Base-by-base conservation (phyloP, 2,113 vertebrate species). In the Gymnogyps californianus region DNA sequence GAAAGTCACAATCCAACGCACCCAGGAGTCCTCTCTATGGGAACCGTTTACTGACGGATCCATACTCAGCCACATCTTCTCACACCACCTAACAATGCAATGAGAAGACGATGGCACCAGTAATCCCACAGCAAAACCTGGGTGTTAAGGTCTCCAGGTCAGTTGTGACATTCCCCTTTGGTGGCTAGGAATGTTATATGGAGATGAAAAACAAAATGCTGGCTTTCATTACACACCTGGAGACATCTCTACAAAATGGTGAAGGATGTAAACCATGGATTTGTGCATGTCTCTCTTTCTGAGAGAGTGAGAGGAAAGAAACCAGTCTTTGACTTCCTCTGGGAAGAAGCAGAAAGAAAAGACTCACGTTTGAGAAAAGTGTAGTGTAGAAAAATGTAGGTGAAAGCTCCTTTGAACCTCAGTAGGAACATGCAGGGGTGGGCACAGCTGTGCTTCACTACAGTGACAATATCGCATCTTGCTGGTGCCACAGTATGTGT, bases 121-220 rank as follows among this genome's bases (percentile, higher is more conserved):
- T 64, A 71, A 75, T 44, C 31, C 21, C 20, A 28, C 13, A 64
- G 12, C 16, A 91, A 83, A 89, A 62, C 6, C 40, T 55, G 40
- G 2, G 6, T 6, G 4, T 66, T 61, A 61, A 54, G 18, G 14
- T 59, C 52, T 69, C 10, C 51, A 28, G 3, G 20, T 52, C 57
- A 78, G 44, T 52, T 1, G 3, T 12, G 26, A 55, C 16, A 13
- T 83, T 71, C 22, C 8, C n/a, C 18, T 85, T 83, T 20, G 9
- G 20, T 77, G 32, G 2, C 9, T 59, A 42, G 34, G 32, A 38
- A 71, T 0, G 1, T 58, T 55, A 44, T 7, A 40, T 0, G 1
- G 9, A 79, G 9, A 62, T 75, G 10, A 74, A 94, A 81, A 62
- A 1, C 4, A 64, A 57, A 92, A 65, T 44, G 10, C 17, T 36